Evolutionary conservation across 2,113 vertebrate genomes (phyloP).

Genomic region (Leuciscus idus): DNA sequence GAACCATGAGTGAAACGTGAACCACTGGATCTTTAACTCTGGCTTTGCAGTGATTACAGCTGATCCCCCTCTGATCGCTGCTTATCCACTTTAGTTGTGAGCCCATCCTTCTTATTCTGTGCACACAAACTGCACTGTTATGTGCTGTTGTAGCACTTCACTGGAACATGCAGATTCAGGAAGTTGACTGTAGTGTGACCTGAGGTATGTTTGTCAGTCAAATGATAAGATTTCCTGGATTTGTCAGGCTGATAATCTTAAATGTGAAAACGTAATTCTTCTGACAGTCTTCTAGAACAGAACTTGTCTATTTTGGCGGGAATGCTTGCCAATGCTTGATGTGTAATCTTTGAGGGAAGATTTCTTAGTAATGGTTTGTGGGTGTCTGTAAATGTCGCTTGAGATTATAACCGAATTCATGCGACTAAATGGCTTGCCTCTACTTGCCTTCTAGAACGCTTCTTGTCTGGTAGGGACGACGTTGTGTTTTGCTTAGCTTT

Average conservation of each 20-base stretch:
- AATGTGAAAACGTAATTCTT: neutral
- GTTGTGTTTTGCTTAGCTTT: neutral
- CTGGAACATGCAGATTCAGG: constrained; percentile 11
- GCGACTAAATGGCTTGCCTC: neutral
- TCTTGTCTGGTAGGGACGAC: neutral
- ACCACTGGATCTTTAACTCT: constrained; percentile 21
- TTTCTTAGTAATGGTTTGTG: neutral
- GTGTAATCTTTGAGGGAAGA: neutral
- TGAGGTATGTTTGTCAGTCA: constrained; percentile 25
- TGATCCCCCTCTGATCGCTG: constrained; percentile 25
- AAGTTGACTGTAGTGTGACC: constrained; percentile 5
- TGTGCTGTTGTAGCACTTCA: neutral
- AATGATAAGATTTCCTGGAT: constrained; percentile 6
- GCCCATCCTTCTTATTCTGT: constrained; percentile 11
- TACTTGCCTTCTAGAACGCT: neutral
- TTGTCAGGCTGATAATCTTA: neutral
- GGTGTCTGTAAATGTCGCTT: neutral
- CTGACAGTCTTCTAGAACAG: neutral
- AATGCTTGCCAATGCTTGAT: neutral
- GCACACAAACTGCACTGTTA: neutral
- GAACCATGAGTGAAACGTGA: neutral
- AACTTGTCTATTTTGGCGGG: neutral
- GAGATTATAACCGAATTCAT: constrained; percentile 9
- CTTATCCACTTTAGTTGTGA: constrained; percentile 45
- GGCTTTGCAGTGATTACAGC: constrained; percentile 34